Percentiles rank a stretch among this genome's conserved stretches.
Evolutionary conservation across 2,113 vertebrate species (phyloP).

Genomic region (Mellivora capensis): DNA sequence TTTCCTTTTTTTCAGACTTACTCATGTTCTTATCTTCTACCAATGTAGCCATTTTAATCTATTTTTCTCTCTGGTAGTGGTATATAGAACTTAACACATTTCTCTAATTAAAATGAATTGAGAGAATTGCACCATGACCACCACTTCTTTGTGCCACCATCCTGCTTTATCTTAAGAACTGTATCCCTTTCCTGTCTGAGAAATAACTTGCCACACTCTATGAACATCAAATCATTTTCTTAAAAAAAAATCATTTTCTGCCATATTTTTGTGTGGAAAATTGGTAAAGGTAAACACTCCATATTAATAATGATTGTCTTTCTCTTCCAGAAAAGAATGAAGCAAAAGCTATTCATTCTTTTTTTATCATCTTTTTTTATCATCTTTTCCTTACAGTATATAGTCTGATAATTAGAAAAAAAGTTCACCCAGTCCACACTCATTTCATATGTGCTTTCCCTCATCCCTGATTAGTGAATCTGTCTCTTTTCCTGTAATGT

Average conservation of each 20-base stretch:
- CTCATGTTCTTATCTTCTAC: not conserved
- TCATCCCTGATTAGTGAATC: conserved; percentile 39
- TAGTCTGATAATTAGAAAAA: conserved; percentile 10
- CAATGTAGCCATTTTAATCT: not conserved
- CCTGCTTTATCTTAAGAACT: not conserved
- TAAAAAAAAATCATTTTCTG: not conserved
- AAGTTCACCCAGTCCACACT: not conserved
- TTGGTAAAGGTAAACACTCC: not conserved
- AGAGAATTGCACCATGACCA: not conserved
- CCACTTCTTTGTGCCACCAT: not conserved
- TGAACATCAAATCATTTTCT: not conserved
- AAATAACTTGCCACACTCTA: not conserved
- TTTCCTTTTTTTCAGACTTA: not conserved
- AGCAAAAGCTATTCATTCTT: not conserved
- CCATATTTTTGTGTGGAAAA: not conserved
- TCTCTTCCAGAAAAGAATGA: not conserved
- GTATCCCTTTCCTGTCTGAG: not conserved
- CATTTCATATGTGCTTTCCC: conserved; percentile 46
- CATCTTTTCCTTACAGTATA: not conserved
- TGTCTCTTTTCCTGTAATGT: conserved; percentile 38
- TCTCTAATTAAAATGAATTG: not conserved
- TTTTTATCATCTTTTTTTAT: too few relatives aligned
- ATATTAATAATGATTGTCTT: not conserved
- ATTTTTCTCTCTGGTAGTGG: not conserved
- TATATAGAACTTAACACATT: not conserved